Evolutionary conservation across 1,140 invertebrate genomes (phyloP), one percentile per base, ranked within the genome.

Genomic region (Diorhabda carinulata): DNA sequence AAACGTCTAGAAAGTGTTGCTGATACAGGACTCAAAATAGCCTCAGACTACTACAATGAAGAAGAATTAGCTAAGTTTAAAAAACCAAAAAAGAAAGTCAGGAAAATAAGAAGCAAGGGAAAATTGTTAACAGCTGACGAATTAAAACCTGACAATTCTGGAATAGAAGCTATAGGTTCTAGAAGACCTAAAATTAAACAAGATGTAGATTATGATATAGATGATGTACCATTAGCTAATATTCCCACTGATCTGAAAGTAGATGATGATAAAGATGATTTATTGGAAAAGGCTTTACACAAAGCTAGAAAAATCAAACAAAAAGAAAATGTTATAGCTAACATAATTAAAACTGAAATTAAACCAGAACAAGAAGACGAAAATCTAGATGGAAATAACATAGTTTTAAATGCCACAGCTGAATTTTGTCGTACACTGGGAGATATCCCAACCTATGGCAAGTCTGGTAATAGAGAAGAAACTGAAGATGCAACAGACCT

Each of bases 361-460:
- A 86, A 84, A 72, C 76, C 81, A 3, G 84, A 86, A 64, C 78
- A 80, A 45, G 80, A 83, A 69, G 78, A 76, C 40, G 77, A 71
- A 43, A 78, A 78, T 56, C 76, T 78, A 65, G 81, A 82, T 42
- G 62, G 77, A 47, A 84, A 85, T 3, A 85, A 86, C 70, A 97
- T 98, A 73, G 87, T 94, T 44, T 82, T 98, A 44, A 97, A 98
- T 84, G 90, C 95, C 8, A 98, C 96, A 0, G 95, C 96, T 1
- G 97, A 99, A 84, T 99, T 98, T 85, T 98, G 97, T 81, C 87
- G 97, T 73, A 96, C 95, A 56, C 84, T 99, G 3, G 80, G 97
- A 41, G 96, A 98, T 80, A 97, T 98, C 77, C 95, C 96, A 52
- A 97, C 93, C 0, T 95, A 95, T 81, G 92, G 94, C 9, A 87